Conservation (phyloP, 2,797 vertebrate species). For the Bucorvus abyssinicus region DNA sequence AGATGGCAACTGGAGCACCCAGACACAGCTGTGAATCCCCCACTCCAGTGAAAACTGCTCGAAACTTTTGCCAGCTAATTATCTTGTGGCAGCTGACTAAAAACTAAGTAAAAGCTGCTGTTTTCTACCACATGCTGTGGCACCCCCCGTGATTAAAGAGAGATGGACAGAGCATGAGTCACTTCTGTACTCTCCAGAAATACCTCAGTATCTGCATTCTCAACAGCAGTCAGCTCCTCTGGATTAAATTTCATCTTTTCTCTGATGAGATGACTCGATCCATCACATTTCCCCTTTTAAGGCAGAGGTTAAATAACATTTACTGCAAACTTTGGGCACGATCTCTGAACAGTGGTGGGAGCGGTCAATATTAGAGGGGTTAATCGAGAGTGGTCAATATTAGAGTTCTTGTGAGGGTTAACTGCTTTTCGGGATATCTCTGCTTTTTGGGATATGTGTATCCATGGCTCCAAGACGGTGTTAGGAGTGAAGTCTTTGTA, state of each 20-base stretch:
- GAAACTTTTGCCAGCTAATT: background rate
- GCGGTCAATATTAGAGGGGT: background rate
- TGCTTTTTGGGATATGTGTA: background rate
- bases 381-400: background rate
- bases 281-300: background rate
- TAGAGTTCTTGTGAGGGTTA: background rate
- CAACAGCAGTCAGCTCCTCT: background rate
- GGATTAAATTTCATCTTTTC: background rate
- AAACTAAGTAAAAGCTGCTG: background rate
- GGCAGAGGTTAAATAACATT: background rate
- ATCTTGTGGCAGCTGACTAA: background rate
- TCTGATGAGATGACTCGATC: background rate
- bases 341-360: background rate
- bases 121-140: background rate
- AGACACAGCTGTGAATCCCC: background rate
- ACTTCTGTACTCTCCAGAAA: background rate
- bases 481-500: background rate
- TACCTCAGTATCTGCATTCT: background rate
- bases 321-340: background rate
- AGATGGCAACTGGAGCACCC: background rate
- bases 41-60: background rate
- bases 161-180: background rate
- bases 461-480: background rate
- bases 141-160: background rate
- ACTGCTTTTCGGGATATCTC: background rate